Evolutionary conservation across 2,888 invertebrate genomes (phyloP), one percentile per base, ranked within the genome.

Genomic region (Macrosiphum euphorbiae): DNA sequence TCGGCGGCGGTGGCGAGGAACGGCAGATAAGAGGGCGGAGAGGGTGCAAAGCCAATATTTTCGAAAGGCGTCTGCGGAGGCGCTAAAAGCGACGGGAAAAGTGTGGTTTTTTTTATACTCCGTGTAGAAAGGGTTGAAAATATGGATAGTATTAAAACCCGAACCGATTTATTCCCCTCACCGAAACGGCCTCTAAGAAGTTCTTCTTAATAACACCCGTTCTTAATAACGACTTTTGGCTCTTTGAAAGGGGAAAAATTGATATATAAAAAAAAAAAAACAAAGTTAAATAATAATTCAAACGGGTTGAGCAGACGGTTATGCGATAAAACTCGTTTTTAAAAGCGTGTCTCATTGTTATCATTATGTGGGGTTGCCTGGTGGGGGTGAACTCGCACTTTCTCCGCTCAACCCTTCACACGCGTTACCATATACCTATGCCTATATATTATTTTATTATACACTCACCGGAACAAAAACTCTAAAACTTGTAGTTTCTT

Each of bases 111-210:
- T 93, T 94, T 90, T 87, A 52, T 61, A 52, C n/a, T 41, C 92
- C 26, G n/a, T 92, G 67, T 24, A n/a, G 94, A 94, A 94, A 94
- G 94, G 94, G 94, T 94, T 94, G 87, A 90, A 90, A 94, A 94
- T 94, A 94, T 94, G 94, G 94, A 94, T 90, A 90, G 94, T 94
- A 90, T 94, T 94, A 94, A 94, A 94, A 90, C 93, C 52, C 93
- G 89, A 90, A 93, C 90, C 94, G 94, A 94, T 94, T 94, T 94
- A 94, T 94, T 90, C 94, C 90, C 90, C 90, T 90, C 87, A 24
- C 50, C 26, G 90, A 85, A 86, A 86, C 90, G 86, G 78, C 78
- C 88, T 88, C 61, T 94, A 84, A 93, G 94, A 90, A 94, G 94
- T 94, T 86, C 94, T 94, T 87, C 94, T 94, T 94, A 90, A 93